Evolutionary conservation across 2,888 invertebrate species (phyloP), one percentile per base, ranked within the genome.

Genomic region (Unio pictorum): DNA sequence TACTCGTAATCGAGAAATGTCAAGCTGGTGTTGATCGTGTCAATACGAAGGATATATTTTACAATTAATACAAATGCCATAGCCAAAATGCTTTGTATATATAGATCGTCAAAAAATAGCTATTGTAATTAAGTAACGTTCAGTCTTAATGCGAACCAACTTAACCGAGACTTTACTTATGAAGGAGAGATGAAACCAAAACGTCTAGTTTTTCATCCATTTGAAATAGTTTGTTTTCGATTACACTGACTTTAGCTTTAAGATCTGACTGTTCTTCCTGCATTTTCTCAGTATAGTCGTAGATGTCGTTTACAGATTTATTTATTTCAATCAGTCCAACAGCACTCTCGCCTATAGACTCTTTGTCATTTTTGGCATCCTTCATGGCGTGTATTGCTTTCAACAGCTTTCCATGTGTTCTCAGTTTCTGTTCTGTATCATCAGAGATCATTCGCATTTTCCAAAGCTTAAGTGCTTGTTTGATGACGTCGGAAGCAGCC

Each of bases 401-500:
- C 20, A 85, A 70, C 55, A 84, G 71, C 66, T 84, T 85, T 11
- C 84, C 81, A 55, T 84, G 81, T 23, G 79, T 69, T 54, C 70
- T 74, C 20, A 79, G 75, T 54, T 81, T 67, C 26, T 61, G 65
- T 56, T 65, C 66, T 45, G 73, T 74, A 45, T 64, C 68, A 11
- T 68, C 74, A 6, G 34, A 34, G n/a, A 73, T 73, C 34, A 74
- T 70, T 34, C 81, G 80, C 71, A 84, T 72, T 17, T 80, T 70
- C 86, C 84, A 84, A 17, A 86, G 67, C 61, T 76, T 71, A 11
- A 86, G 68, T n/a, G 81, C 81, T 57, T 80, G 74, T 70, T 86
- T 86, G 30, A 86, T 83, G 66, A 84, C 84, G 71, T 86, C 80
- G 6, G 86, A 83, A 11, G 86, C 86, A 3, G 84, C 84, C 61